phyloP scores from a whole-genome alignment of 2,797 vertebrate genomes.

The Enteromius treurensis region DNA sequence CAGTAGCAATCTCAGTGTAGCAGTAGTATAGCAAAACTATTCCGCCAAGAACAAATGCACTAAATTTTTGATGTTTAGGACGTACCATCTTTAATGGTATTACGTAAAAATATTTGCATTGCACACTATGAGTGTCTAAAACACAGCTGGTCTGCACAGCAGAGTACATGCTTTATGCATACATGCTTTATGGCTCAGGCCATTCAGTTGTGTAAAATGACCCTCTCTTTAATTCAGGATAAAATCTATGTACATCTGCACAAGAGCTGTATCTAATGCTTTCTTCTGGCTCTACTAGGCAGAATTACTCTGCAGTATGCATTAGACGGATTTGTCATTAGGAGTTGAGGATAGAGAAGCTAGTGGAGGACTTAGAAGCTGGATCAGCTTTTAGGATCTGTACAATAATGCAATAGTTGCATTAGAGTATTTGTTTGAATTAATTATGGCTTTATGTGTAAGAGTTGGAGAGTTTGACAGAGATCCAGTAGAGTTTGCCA shows the following conservation, averaged over 20 bases:
- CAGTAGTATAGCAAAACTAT: not conserved
- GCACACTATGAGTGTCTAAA: not conserved
- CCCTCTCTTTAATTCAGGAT: not conserved
- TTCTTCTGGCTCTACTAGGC: not conserved
- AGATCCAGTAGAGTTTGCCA: slow-evolving; percentile 41
- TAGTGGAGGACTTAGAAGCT: not conserved
- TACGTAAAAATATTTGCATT: not conserved
- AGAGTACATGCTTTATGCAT: slow-evolving; percentile 1
- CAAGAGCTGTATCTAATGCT: not conserved
- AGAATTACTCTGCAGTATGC: slow-evolving; percentile 27
- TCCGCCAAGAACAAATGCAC: not conserved
- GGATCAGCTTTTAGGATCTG: not conserved
- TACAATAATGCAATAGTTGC: not conserved
- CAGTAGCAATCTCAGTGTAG: not conserved
- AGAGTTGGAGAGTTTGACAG: not conserved
- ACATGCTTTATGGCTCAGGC: slow-evolving; percentile 26
- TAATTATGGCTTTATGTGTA: slow-evolving; percentile 3
- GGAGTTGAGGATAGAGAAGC: not conserved
- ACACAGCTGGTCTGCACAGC: not conserved
- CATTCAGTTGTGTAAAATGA: slow-evolving; percentile 3
- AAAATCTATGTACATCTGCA: not conserved
- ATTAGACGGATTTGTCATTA: not conserved
- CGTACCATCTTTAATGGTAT: not conserved
- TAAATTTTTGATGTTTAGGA: too few species aligned
- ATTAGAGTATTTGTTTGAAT: not conserved